phyloP scores from a whole-genome alignment of 53 echinoderm and acorn worm species.

The Actinopyga echinites region DNA sequence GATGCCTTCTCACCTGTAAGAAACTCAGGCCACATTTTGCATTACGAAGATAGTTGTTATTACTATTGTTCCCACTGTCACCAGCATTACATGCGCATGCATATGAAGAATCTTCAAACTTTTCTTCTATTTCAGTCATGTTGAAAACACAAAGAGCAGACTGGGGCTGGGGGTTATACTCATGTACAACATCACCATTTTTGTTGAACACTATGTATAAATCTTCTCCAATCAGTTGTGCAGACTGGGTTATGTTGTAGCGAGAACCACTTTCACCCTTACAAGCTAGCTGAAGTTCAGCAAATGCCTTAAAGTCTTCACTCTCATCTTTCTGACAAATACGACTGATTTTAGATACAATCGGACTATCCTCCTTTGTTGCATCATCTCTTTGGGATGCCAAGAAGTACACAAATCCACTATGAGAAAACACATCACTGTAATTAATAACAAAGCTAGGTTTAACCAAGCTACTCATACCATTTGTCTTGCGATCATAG shows the following conservation, averaged over 20 bases:
- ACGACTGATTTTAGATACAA: neutral
- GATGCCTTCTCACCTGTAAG: too few relatives aligned
- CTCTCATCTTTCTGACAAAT: neutral
- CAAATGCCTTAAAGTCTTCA: neutral
- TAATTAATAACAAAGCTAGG: conserved; percentile 1
- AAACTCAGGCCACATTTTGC: neutral
- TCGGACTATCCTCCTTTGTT: too few relatives aligned
- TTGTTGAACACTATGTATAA: conserved; percentile 9
- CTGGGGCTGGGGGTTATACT: conserved; percentile 17
- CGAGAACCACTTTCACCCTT: neutral
- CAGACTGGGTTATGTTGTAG: neutral
- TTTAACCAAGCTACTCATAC: neutral
- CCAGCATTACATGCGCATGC: conserved; percentile 5
- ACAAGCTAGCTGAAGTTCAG: conserved; percentile 5
- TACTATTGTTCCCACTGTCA: neutral
- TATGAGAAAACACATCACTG: neutral
- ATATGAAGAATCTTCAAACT: conserved; percentile 42
- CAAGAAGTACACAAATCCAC: conserved; percentile 14
- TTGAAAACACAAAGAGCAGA: conserved; percentile 73
- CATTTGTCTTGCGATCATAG: neutral
- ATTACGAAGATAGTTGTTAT: neutral
- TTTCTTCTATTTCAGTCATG: conserved; percentile 58
- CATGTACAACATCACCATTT: neutral
- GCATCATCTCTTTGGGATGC: neutral
- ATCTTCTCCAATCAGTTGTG: neutral